phyloP scores from a whole-genome alignment of 2,797 vertebrate genomes.

The Mus caroli region DNA sequence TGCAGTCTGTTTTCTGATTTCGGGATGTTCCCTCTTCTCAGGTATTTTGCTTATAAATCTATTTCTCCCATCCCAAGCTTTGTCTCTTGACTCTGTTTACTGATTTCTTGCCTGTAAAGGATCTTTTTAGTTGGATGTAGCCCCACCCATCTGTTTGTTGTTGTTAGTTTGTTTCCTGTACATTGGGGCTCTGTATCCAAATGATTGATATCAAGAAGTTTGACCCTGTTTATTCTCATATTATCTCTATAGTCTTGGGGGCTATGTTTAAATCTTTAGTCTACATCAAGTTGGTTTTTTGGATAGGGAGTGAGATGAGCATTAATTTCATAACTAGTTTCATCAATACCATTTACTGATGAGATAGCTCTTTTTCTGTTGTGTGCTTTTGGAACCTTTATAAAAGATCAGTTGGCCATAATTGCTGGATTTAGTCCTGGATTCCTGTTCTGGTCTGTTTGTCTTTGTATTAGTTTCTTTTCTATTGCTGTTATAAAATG shows the following conservation, averaged over 20 bases:
- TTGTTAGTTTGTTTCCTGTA: neutral
- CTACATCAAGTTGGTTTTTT: neutral
- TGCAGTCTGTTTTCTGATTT: neutral
- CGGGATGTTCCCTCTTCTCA: neutral
- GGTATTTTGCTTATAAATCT: neutral
- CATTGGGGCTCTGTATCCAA: neutral
- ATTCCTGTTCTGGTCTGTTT: neutral
- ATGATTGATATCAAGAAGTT: neutral
- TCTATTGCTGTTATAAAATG: neutral
- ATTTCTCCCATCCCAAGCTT: neutral
- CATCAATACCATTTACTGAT: neutral
- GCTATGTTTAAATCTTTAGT: neutral
- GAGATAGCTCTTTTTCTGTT: neutral
- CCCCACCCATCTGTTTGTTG: neutral
- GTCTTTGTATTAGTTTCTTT: neutral
- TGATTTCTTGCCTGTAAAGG: neutral
- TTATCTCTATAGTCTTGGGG: neutral
- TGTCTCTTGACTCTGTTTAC: neutral
- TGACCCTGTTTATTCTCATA: neutral
- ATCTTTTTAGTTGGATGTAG: neutral
- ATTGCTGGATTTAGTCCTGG: neutral
- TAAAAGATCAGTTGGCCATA: neutral
- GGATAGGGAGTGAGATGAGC: neutral
- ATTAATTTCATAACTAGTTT: neutral
- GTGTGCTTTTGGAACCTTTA: neutral